Evolutionary conservation across 2,797 vertebrate genomes (phyloP).

Genomic region (Onychomys torridus): DNA sequence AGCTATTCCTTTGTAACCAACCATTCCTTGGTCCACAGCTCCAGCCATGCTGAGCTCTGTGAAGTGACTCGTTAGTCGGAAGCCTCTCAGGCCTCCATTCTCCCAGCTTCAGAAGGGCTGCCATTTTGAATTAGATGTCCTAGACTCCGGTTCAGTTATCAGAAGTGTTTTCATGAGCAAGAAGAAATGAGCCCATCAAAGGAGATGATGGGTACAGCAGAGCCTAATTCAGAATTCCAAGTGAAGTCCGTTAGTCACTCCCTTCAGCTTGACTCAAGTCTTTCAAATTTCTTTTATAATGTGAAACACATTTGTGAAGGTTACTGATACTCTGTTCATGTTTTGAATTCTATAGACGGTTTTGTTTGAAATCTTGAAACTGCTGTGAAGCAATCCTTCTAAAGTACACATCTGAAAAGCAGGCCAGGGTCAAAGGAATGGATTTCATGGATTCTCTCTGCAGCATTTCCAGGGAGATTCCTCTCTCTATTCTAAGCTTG

Average conservation of each 20-base stretch:
- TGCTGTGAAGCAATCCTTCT: conserved; percentile 57
- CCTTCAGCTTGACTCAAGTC: conserved; percentile 60
- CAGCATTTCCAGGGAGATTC: conserved; percentile 45
- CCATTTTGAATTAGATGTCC: conserved; percentile 51
- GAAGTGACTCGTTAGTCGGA: background rate
- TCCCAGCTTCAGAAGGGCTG: background rate
- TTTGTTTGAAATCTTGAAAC: conserved; percentile 66
- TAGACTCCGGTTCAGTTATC: conserved; percentile 50
- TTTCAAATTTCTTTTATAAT: conserved; percentile 77
- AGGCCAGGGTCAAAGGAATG: conserved; percentile 44
- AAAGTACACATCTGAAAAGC: conserved; percentile 58
- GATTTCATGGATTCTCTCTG: conserved; percentile 58
- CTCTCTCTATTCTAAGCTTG: conserved; percentile 33
- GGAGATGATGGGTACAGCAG: conserved; percentile 36
- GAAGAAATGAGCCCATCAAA: conserved; percentile 47
- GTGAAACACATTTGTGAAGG: conserved; percentile 77
- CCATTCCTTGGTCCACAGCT: background rate
- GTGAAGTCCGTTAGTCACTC: conserved; percentile 59
- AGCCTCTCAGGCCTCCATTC: conserved; percentile 5
- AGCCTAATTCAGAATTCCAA: conserved; percentile 61
- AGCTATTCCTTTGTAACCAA: background rate
- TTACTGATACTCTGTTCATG: conserved; percentile 69
- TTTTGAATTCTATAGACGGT: conserved; percentile 68
- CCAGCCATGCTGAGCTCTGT: background rate
- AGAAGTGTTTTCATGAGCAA: background rate